These are phyloP conservation scores for Catalaphyllia jardinei DNA, from an alignment of 64 coral and sea anemone species.

Conservation along the genomic window DNA sequence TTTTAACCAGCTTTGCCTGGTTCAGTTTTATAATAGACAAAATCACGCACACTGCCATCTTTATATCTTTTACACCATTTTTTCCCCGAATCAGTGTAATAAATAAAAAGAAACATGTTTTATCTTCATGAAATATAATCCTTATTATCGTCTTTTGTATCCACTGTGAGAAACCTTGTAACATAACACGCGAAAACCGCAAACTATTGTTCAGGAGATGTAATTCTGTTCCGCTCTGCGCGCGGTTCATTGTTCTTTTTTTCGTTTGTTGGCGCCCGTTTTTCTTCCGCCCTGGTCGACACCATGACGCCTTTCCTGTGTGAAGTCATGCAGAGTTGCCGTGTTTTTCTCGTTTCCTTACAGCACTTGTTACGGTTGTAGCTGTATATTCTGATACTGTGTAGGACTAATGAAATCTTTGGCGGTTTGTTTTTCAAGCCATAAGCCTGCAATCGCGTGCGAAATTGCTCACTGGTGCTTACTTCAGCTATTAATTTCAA, in stretches of 20 bases:
- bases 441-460: not conserved
- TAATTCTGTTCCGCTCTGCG: constrained; percentile 25
- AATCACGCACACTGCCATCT: not conserved
- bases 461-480: not conserved
- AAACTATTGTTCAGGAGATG: constrained; percentile 21
- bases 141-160: constrained; percentile 5
- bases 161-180: not conserved
- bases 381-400: not conserved
- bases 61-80: not conserved
- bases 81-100: not conserved
- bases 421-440: not conserved
- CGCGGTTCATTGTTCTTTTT: not conserved
- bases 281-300: constrained; percentile 16
- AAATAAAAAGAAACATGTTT: constrained; percentile 1
- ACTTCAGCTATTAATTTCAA: not conserved
- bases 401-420: not conserved
- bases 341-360: constrained; percentile 1
- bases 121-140: not conserved
- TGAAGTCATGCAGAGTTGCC: not conserved
- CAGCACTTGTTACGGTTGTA: not conserved
- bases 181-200: constrained; percentile 17
- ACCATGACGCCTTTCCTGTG: constrained; percentile 18
- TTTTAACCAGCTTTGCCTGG: not conserved
- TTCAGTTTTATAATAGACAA: not conserved
- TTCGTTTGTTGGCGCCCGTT: constrained; percentile 2